A percentile compares a stretch with the other conserved stretches of the same genome.
phyloP scores from a whole-genome alignment of 2,797 vertebrate species.

The Esox masquinongy region DNA sequence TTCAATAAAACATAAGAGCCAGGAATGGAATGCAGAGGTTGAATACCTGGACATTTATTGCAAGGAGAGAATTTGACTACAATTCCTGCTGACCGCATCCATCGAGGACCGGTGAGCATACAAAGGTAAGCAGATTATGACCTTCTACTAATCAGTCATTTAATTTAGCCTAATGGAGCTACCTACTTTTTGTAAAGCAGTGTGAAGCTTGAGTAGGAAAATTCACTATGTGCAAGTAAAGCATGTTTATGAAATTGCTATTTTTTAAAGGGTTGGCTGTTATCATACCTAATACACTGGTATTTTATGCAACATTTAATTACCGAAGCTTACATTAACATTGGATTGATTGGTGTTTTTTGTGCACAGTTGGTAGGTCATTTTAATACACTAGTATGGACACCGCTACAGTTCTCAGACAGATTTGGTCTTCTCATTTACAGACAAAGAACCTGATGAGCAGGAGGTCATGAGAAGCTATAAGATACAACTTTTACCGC shows the following conservation, averaged over 20 bases:
- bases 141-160: not conserved
- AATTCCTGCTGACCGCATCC: not conserved
- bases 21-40: not conserved
- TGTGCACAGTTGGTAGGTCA: not conserved
- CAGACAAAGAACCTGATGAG: conserved; percentile 39
- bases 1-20: not conserved
- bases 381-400: not conserved
- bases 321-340: not conserved
- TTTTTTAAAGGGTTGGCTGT: not conserved
- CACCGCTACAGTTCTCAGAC: conserved; percentile 34
- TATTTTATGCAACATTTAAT: not conserved
- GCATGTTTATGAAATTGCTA: not conserved
- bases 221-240: not conserved
- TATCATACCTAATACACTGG: not conserved
- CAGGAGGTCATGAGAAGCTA: conserved; percentile 41
- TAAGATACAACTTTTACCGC: conserved; percentile 55
- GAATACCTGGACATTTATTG: not conserved
- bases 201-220: not conserved
- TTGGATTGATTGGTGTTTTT: not conserved
- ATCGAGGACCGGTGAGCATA: not conserved
- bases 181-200: not conserved
- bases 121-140: not conserved
- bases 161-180: not conserved
- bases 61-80: not conserved
- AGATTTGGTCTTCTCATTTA: conserved; percentile 45